Evolutionary conservation across 2,797 vertebrate species (phyloP), one percentile per base, ranked within the genome.

Genomic region (Hemibagrus guttatus): DNA sequence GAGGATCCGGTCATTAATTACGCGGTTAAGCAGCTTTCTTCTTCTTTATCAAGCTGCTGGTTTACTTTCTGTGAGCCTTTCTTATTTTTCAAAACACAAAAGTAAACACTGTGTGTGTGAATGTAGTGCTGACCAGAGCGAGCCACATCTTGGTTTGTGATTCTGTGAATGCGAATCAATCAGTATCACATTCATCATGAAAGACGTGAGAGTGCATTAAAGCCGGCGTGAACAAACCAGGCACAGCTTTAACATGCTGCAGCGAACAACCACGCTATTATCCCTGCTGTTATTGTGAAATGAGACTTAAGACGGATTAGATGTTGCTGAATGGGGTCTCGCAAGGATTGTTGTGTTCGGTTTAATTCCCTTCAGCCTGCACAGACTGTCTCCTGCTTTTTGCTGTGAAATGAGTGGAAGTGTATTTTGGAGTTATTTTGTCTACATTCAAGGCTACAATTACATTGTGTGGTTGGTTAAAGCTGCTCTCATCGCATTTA

Each of bases 181-280:
- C 66, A 5, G 52, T 39, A 42, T n/a, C 66, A n/a, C 23, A 5
- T 74, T 72, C 46, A 23, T 31, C 66, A 28, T 35, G 56, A 31
- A 13, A 3, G 74, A 88, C 35, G 28, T 59, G 46, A 56, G 56
- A 79, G 88, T 71, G 69, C 78, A 79, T 58, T 58, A n/a, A 59
- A 89, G 56, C 87, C 83, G 91, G 89, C 59, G 81, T 86, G 90
- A 89, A 88, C 89, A 88, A 92, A 93, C 88, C 87, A 89, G 90
- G 89, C 59, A 52, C 26, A 19, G 92, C 89, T 91, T 94, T 92
- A 92, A 92, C 39, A 83, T 83, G 85, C 92, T 91, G 87, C 75
- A 56, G 81, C 89, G 92, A 95, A 95, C 94, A 96, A 95, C 88
- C 88, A 89, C 82, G 84, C 91, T 91, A 94, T 95, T 95, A 94